Conservation (phyloP, 1,140 invertebrate genomes). For the Sycophila sp. region DNA sequence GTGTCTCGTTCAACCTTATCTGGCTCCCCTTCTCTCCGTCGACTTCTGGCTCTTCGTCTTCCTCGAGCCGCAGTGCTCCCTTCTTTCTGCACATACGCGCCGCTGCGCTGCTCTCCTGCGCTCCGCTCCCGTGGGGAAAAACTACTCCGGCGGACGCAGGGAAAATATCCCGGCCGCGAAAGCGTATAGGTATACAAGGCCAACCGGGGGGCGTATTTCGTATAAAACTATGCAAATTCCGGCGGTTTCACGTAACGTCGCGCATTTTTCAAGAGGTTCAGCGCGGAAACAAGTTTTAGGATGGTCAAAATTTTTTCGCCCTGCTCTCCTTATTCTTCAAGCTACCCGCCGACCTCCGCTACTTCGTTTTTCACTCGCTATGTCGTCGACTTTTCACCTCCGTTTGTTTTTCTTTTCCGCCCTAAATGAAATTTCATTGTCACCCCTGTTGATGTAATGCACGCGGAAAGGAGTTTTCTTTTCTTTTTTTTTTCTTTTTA, state of each 20-base stretch:
- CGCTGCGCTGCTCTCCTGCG: background rate
- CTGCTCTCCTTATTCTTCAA: background rate
- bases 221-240: constrained; percentile 37
- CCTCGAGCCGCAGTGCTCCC: constrained; percentile 18
- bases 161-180: constrained; percentile 14
- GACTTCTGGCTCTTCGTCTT: constrained; percentile 7
- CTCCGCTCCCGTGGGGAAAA: constrained; percentile 17
- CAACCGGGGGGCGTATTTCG: background rate
- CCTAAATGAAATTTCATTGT: no score
- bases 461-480: no score
- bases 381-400: background rate
- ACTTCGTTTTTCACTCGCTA: no score
- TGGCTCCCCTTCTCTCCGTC: constrained; percentile 12
- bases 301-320: constrained; percentile 6
- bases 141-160: constrained; percentile 21
- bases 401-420: background rate
- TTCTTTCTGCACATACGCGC: constrained; percentile 8
- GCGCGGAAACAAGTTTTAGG: constrained; percentile 16
- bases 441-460: no score
- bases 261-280: constrained; percentile 25
- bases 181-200: constrained; percentile 8
- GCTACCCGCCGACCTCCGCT: no score
- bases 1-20: background rate
- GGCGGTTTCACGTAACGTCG: background rate
- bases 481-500: background rate